A percentile compares a stretch with the other conserved stretches of the same genome.
Conservation (phyloP, 2,888 invertebrate genomes). For the Leptinotarsa tumamoca region DNA sequence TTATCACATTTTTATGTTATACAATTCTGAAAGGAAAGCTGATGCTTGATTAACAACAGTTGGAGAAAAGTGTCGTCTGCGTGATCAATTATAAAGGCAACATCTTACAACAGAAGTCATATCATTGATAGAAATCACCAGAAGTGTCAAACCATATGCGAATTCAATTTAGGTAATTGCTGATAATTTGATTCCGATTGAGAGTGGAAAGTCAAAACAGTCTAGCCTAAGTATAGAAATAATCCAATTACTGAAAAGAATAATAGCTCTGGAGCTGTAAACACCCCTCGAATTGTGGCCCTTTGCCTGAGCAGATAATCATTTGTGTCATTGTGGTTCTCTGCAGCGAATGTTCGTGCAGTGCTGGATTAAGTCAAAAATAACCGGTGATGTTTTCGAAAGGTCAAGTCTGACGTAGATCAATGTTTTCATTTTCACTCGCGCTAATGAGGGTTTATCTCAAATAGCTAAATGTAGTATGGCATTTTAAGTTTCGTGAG, state of each 20-base stretch:
- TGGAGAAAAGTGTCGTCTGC: no score
- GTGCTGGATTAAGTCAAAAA: constrained; percentile 16
- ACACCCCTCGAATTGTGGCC: constrained; percentile 35
- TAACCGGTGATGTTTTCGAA: not conserved
- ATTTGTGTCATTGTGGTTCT: constrained; percentile 47
- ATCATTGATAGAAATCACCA: not conserved
- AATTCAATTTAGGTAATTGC: constrained; percentile 39
- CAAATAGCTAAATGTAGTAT: not conserved
- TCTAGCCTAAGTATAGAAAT: constrained; percentile 33
- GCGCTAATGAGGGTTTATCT: not conserved
- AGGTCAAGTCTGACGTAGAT: not conserved
- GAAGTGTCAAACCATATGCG: constrained; percentile 15
- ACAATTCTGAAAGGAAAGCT: no score
- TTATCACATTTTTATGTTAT: no score
- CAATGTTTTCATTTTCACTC: not conserved
- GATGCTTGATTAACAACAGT: no score
- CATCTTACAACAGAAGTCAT: not conserved
- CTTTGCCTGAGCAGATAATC: constrained; percentile 45
- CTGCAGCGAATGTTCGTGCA: constrained; percentile 49
- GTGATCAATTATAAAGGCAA: not conserved
- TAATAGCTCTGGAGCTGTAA: constrained; percentile 36
- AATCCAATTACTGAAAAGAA: constrained; percentile 43
- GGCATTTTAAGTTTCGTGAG: no score
- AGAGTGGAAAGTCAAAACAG: constrained; percentile 43
- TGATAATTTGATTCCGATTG: constrained; percentile 33